A percentile compares a stretch with the other conserved stretches of the same genome.
phyloP scores from a whole-genome alignment of 1,140 invertebrate genomes.

The Danaus melanippus region DNA sequence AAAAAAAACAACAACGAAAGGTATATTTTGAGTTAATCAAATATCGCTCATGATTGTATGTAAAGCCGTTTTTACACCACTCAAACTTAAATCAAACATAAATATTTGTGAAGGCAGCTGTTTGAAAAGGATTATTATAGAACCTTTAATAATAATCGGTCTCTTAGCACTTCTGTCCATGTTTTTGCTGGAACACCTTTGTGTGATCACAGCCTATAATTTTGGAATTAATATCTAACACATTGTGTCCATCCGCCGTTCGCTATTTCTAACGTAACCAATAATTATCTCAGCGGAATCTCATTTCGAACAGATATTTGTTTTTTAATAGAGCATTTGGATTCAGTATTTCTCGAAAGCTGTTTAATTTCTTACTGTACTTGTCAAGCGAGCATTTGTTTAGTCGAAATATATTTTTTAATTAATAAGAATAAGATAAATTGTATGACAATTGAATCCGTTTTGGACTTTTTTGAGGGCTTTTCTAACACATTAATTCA shows the following conservation, averaged over 20 bases:
- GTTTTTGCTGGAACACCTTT: conserved; percentile 61
- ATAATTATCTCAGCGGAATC: conserved; percentile 17
- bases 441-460: too few relatives aligned
- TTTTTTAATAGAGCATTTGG: conserved; percentile 6
- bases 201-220: conserved; percentile 54
- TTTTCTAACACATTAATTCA: conserved; percentile 19
- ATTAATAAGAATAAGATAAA: too few relatives aligned
- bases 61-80: conserved; percentile 1
- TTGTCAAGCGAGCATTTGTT: background rate
- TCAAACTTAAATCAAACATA: conserved; percentile 44
- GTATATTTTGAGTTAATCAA: too few relatives aligned
- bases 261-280: conserved; percentile 26
- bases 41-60: conserved; percentile 4
- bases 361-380: conserved; percentile 1
- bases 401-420: too few relatives aligned
- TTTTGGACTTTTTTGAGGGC: background rate
- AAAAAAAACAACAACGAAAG: too few relatives aligned
- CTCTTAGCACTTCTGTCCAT: conserved; percentile 63
- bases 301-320: conserved; percentile 5
- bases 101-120: conserved; percentile 68
- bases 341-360: conserved; percentile 13
- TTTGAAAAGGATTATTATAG: conserved; percentile 46
- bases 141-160: conserved; percentile 60
- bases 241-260: conserved; percentile 61
- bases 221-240: conserved; percentile 69